These are phyloP conservation scores for Drosophila trapezifrons DNA, from an alignment of 1,140 invertebrate species.

Conservation along the genomic window DNA sequence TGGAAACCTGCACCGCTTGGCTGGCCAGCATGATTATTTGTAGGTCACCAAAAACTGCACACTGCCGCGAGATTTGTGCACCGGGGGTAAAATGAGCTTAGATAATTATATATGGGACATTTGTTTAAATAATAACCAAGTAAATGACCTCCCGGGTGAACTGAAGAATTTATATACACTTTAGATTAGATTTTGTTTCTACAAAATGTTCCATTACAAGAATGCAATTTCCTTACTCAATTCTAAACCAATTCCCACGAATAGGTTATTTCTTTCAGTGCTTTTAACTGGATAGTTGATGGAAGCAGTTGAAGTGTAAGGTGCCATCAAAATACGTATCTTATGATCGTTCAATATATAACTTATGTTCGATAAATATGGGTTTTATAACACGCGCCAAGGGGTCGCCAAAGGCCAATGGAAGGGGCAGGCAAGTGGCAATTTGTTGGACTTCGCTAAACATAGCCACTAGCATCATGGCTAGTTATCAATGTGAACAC, in stretches of 20 bases:
- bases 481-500: constrained; percentile 28
- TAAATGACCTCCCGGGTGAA: not conserved
- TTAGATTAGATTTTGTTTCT: not conserved
- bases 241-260: not conserved
- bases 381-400: constrained; percentile 30
- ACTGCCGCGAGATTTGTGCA: constrained; percentile 15
- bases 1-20: constrained; percentile 80
- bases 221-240: not conserved
- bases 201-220: not conserved
- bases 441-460: constrained; percentile 41
- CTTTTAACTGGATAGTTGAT: not conserved
- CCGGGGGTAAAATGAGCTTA: not conserved
- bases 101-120: not conserved
- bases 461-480: constrained; percentile 19
- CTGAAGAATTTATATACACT: not conserved
- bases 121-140: not conserved
- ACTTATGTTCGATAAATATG: constrained; percentile 25
- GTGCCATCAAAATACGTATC: constrained; percentile 3
- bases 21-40: constrained; percentile 82
- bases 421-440: constrained; percentile 56
- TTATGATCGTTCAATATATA: constrained; percentile 26
- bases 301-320: constrained; percentile 11
- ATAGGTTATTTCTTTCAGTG: not conserved
- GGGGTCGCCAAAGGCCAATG: constrained; percentile 61
- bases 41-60: constrained; percentile 70